Percentiles rank a stretch among this genome's conserved stretches.
phyloP scores from a whole-genome alignment of 2,113 vertebrate genomes.

The Gymnogyps californianus region DNA sequence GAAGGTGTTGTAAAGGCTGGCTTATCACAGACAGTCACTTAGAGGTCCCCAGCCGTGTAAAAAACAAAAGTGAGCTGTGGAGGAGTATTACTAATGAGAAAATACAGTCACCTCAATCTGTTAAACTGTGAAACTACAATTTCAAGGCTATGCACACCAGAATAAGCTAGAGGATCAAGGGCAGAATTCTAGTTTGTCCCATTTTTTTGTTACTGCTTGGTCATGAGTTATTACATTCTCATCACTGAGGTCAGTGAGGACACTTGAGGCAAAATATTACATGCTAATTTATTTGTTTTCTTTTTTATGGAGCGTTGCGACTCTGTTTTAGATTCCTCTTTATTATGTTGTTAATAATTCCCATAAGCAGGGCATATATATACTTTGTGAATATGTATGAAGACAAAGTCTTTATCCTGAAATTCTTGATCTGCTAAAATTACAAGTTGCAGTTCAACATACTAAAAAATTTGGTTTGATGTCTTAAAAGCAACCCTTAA shows the following conservation, averaged over 20 bases:
- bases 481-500: background rate
- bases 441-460: background rate
- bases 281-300: background rate
- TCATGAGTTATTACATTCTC: background rate
- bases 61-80: background rate
- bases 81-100: background rate
- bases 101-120: background rate
- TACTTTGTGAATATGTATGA: background rate
- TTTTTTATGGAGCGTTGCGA: background rate
- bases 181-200: background rate
- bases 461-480: background rate
- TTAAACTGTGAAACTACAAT: background rate
- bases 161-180: background rate
- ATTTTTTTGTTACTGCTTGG: background rate
- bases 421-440: background rate
- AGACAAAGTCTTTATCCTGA: background rate
- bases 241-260: background rate
- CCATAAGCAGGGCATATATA: background rate
- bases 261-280: background rate
- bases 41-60: background rate
- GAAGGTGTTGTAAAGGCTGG: background rate
- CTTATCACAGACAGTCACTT: background rate
- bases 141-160: background rate
- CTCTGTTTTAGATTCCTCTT: background rate
- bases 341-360: background rate